These are phyloP conservation scores for Eptesicus fuscus DNA, from an alignment of 2,113 vertebrate genomes.

Conservation along the genomic window DNA sequence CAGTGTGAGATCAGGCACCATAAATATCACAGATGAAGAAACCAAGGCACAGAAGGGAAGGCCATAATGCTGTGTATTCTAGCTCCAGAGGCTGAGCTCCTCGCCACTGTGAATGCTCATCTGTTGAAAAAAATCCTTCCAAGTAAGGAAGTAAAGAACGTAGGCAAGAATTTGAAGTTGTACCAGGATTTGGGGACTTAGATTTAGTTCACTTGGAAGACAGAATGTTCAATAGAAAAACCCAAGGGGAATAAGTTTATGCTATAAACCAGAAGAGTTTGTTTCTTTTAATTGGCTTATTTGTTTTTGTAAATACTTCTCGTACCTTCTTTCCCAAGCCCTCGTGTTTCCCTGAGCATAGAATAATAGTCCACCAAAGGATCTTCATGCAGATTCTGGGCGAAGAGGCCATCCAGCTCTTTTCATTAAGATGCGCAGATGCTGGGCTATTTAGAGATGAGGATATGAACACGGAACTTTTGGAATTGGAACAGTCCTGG, in stretches of 20 bases:
- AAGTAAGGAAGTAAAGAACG: neutral
- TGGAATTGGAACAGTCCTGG: neutral
- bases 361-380: neutral
- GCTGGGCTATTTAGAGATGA: neutral
- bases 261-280: neutral
- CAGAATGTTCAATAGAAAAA: neutral
- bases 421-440: neutral
- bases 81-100: neutral
- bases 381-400: neutral
- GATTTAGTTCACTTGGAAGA: neutral
- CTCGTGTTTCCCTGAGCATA: neutral
- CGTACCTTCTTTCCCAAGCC: neutral
- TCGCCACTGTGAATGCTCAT: neutral
- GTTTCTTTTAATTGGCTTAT: neutral
- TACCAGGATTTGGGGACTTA: neutral
- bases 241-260: neutral
- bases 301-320: neutral
- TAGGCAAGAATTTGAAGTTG: neutral
- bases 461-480: neutral
- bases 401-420: neutral
- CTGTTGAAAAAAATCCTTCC: neutral
- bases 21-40: neutral
- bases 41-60: neutral
- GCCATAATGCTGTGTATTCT: no score
- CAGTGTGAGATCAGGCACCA: neutral